Percentiles rank a stretch among this genome's conserved stretches.
Evolutionary conservation across 2,797 vertebrate genomes (phyloP).

Genomic region (Mus minutoides): DNA sequence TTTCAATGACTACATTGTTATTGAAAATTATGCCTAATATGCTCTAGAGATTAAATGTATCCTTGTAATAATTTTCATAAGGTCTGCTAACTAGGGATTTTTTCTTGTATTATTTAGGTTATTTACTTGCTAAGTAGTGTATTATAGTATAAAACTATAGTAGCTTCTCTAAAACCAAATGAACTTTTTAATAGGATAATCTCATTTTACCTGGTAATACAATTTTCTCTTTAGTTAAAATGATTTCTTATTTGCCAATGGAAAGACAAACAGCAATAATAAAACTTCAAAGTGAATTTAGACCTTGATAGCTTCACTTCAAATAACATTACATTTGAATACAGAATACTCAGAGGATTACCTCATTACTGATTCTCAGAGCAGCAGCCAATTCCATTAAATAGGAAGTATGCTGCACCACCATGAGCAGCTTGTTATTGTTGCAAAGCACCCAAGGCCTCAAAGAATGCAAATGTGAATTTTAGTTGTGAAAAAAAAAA

Average conservation of each 20-base stretch:
- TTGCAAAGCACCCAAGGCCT: not conserved
- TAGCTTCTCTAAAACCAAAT: conserved; percentile 72
- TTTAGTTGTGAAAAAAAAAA: not conserved
- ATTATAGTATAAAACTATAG: conserved; percentile 33
- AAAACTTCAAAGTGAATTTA: conserved; percentile 48
- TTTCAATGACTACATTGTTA: not conserved
- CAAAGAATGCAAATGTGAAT: not conserved
- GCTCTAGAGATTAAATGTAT: conserved; percentile 69
- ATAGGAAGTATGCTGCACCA: not conserved
- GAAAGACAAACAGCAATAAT: conserved; percentile 34
- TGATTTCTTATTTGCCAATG: conserved; percentile 62
- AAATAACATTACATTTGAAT: not conserved
- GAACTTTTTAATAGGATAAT: conserved; percentile 64
- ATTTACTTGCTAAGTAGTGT: conserved; percentile 61
- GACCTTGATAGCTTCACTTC: conserved; percentile 33
- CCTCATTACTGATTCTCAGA: not conserved
- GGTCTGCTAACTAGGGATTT: conserved; percentile 61
- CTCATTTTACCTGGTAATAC: conserved; percentile 61
- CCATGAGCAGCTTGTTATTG: not conserved
- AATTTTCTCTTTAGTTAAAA: conserved; percentile 65
- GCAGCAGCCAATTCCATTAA: not conserved
- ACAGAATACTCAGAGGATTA: not conserved
- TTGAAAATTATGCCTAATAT: conserved; percentile 45
- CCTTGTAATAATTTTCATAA: conserved; percentile 68
- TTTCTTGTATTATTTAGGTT: conserved; percentile 40